Conservation (phyloP, 2,888 invertebrate genomes). For the Hirudinaria manillensis region DNA sequence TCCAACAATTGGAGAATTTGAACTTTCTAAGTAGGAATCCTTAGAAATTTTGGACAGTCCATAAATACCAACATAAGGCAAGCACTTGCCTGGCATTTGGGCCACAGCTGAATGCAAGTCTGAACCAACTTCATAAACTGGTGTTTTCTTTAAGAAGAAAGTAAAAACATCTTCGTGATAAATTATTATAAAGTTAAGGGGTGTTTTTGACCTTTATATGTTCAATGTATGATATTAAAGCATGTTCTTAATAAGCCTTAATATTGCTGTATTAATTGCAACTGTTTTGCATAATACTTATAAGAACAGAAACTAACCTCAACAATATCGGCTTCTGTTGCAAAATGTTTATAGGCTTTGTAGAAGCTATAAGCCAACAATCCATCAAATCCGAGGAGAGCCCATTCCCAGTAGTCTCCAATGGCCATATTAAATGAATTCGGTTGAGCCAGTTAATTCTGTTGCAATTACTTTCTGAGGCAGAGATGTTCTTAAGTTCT, state of each 20-base stretch:
- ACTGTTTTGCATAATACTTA: no score
- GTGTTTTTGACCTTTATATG: slow-evolving; percentile 1
- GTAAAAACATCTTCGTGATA: background rate
- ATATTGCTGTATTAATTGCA: no score
- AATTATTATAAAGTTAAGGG: background rate
- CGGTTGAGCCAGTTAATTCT: no score
- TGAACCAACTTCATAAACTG: slow-evolving; percentile 28
- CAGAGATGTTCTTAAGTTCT: no score
- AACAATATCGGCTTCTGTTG: slow-evolving; percentile 9
- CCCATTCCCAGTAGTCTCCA: slow-evolving; percentile 23
- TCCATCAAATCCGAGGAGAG: slow-evolving; percentile 19
- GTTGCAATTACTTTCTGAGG: no score
- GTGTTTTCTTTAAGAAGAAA: slow-evolving; percentile 20
- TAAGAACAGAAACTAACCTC: slow-evolving; percentile 22
- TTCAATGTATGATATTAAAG: no score
- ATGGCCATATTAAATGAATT: slow-evolving; percentile 7
- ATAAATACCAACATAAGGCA: slow-evolving; percentile 35
- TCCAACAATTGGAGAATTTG: slow-evolving; percentile 28
- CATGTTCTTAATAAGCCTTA: no score
- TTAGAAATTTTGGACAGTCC: slow-evolving; percentile 31
- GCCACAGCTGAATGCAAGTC: slow-evolving; percentile 30
- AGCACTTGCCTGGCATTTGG: slow-evolving; percentile 11
- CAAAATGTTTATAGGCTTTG: slow-evolving; percentile 6
- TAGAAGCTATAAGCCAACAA: slow-evolving; percentile 14
- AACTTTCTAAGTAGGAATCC: background rate